Evolutionary conservation across 2,113 vertebrate genomes (phyloP), one percentile per base, ranked within the genome.

Genomic region (Parus major): DNA sequence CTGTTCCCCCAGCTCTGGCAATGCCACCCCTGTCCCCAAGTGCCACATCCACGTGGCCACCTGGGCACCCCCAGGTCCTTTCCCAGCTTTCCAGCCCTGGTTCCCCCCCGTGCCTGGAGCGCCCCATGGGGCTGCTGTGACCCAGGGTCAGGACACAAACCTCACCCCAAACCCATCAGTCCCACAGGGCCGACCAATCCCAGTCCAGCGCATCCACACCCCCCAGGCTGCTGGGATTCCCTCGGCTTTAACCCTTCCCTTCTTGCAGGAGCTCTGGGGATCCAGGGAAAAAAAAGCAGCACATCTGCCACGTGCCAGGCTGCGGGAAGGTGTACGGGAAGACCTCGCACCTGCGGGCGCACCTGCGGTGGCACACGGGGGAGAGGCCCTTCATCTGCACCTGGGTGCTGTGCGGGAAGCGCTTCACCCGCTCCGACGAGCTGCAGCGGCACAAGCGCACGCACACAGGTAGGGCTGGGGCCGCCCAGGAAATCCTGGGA

Each of bases 291-390:
- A 99, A 99, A 94, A 99, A 99, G 95, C 99, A 99, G 93, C 99
- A 99, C 91, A 99, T 99, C 91, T 99, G 99, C 94, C 99, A 99
- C 97, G 98, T 99, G 64, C 97, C 98, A 2, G 99, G 99, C 75
- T 99, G 99, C 77, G 98, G 98, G 35, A 99, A 99, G 97, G 98
- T 99, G 29, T 99, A 99, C 22, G 99, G 99, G 27, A 99, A 99
- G 86, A 99, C 99, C 0, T 99, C 99, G 9, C 99, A 99, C 96
- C 97, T 99, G 68, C 97, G 99, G 44, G 99, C 99, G 5, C 99
- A 99, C 91, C 98, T 99, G 90, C 98, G 99, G 80, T 99, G 99
- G 99, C 99, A 99, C 97, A 99, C 99, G 6, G 99, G 99, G 16
- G 99, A 99, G 86, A 95, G 99, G 2, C 99, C 99, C 23, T 99